Base-by-base conservation (phyloP, 2,113 vertebrate genomes). In the Daboia siamensis region DNA sequence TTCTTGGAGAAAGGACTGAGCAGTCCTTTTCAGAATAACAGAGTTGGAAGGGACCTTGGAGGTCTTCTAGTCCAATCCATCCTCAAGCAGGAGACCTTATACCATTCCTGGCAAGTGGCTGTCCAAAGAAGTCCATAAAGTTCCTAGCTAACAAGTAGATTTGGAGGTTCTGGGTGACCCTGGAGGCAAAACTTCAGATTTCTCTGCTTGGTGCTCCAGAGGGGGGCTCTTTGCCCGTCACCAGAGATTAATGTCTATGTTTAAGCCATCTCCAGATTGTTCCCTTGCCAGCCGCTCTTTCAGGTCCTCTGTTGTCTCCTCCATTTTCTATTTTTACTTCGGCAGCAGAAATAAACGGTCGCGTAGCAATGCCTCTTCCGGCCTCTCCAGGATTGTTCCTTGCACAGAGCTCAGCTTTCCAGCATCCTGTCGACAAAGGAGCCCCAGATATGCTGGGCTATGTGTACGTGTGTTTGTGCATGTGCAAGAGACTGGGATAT, bases 331-430 rank as follows among this genome's bases (percentile, higher is more conserved):
- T 93, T 93, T 93, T 93, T 90, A 93, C 56, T 64, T 12, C 20
- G 3, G 20, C 46, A 20, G 59, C 61, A 74, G 86, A 92, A 90
- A 92, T 86, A 89, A 90, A 61, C 33, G 64, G 92, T 93, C 55
- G 2, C 93, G 55, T 8, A 90, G 96, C 94, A 1, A 92, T 90
- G 93, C 94, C 94, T 89, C 59, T 94, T 94, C 94, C 94, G 92
- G 93, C 91, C 59, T 88, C 44, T 51, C 88, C 88, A 86, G 90
- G 23, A 90, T 64, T 86, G 56, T 80, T 92, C 89, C 64, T 93
- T 59, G 21, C 54, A 52, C 74, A 39, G 89, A 33, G 69, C 1
- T 1, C 1, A 0, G 74, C 91, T 96, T 96, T 94, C 94, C 39
- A 0, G 92, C 91, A 92, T 95, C 94, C 91, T 94, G 92, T 91